phyloP scores from a whole-genome alignment of 2,888 invertebrate genomes.

The Apotomis betuletana region DNA sequence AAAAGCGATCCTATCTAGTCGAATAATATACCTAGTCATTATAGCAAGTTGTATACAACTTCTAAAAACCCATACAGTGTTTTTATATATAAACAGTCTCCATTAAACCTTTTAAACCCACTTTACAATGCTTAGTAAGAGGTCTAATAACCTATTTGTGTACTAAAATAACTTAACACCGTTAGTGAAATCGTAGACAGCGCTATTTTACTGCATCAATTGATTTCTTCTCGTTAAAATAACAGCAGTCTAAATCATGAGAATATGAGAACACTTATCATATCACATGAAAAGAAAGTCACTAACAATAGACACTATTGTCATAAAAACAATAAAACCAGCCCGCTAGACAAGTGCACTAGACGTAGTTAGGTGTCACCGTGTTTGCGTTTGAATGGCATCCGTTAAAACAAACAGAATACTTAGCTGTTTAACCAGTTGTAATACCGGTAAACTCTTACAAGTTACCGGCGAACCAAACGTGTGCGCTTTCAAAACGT shows the following conservation, averaged over 20 bases:
- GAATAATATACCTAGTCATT: too few relatives aligned
- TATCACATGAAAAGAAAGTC: conserved; percentile 24
- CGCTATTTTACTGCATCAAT: neutral
- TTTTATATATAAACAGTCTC: too few relatives aligned
- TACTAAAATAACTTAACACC: neutral
- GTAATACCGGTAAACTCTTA: conserved; percentile 42
- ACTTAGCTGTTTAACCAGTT: conserved; percentile 63
- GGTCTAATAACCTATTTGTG: neutral
- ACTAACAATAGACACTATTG: conserved; percentile 27
- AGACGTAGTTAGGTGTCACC: conserved; percentile 34
- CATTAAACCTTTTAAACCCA: too few relatives aligned
- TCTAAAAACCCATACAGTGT: too few relatives aligned
- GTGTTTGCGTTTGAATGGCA: conserved; percentile 61
- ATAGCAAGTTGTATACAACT: too few relatives aligned
- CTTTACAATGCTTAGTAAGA: too few relatives aligned
- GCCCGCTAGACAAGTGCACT: conserved; percentile 25
- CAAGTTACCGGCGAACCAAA: conserved; percentile 9
- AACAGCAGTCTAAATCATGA: neutral
- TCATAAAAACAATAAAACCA: conserved; percentile 36
- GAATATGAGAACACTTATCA: neutral
- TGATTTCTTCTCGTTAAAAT: neutral
- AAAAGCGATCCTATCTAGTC: too few relatives aligned
- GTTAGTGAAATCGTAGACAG: neutral
- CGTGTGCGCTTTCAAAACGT: conserved; percentile 17
- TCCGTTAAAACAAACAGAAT: conserved; percentile 50